Base-by-base conservation (phyloP, 2,888 invertebrate genomes). In the Morpho deidamia region DNA sequence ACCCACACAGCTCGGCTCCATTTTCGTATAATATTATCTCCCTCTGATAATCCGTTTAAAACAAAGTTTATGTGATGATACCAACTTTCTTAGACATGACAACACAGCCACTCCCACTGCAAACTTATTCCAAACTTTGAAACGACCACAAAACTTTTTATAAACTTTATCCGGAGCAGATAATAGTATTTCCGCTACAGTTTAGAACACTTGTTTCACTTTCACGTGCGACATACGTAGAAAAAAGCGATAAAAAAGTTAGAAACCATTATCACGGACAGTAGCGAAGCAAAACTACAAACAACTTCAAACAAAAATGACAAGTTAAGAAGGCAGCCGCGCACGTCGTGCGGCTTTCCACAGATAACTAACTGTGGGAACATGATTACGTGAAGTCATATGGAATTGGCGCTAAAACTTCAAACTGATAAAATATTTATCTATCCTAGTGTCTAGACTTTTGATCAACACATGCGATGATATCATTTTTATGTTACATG, bases 1-100 rank as follows among this genome's bases (percentile, higher is more conserved):
- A 88, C 87, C 87, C 58, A 84, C 79, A 67, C 69, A 76, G 72
- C 74, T 82, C 11, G 79, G 66, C 69, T 88, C 87, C 84, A 84
- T 84, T 64, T 71, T 76, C 67, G 52, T 60, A 56, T 54, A 65
- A 56, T 61, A 61, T 66, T 70, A 63, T 65, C 59, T 58, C 56
- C 56, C 49, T 54, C 55, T 55, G 57, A 62, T 52, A 61, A 66
- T 66, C 61, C 53, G 61, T 70, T 75, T 67, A 70, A 60, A 70
- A 72, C 76, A 68, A 72, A 76, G 70, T 78, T 72, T 74, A 66
- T 62, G 69, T 73, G 64, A 74, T 66, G 66, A 70, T 73, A 71
- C 71, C 72, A 80, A 79, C 73, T 79, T 74, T 71, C 70, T 65
- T 65, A 78, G 74, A 83, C 87, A 87, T 88, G 77, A 80, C 86